A percentile compares a stretch with the other conserved stretches of the same genome.
Conservation (phyloP, 1,140 invertebrate genomes). For the Habropoda laboriosa region DNA sequence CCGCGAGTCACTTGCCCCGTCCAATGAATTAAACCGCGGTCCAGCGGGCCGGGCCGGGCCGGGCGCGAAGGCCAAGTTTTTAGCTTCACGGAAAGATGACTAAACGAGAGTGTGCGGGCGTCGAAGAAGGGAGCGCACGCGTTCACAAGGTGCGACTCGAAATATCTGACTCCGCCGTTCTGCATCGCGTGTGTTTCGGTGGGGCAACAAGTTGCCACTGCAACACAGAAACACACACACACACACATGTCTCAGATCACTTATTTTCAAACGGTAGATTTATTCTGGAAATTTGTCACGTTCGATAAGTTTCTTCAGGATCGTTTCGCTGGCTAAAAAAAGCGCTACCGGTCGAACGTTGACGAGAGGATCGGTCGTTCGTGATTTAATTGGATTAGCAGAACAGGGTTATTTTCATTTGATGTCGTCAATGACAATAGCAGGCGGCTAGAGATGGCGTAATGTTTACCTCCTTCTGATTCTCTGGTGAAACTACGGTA, state of each 20-base stretch:
- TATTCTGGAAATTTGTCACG: too few relatives aligned
- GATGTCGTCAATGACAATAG: background rate
- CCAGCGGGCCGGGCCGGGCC: slow-evolving; percentile 1
- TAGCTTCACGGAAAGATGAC: slow-evolving; percentile 55
- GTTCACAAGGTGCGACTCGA: slow-evolving; percentile 12
- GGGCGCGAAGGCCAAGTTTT: slow-evolving; percentile 67
- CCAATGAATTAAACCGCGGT: slow-evolving; percentile 62
- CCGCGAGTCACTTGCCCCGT: slow-evolving; percentile 42
- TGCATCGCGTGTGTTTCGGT: too few relatives aligned
- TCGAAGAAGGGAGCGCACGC: background rate
- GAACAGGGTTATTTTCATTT: slow-evolving; percentile 33
- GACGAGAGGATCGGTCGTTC: background rate
- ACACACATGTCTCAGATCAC: too few relatives aligned
- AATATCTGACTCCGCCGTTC: background rate
- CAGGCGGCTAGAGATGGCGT: background rate
- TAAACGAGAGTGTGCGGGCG: slow-evolving; percentile 2
- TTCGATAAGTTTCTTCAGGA: too few relatives aligned
- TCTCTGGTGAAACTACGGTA: background rate
- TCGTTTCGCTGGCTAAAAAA: slow-evolving; percentile 13
- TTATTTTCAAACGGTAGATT: background rate
- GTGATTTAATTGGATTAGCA: slow-evolving; percentile 3
- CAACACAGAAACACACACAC: too few relatives aligned
- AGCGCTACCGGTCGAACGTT: slow-evolving; percentile 9
- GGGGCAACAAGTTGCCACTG: background rate
- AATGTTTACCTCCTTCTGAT: background rate